Evolutionary conservation across 2,888 invertebrate species (phyloP), one percentile per base, ranked within the genome.

Genomic region (Sclerodermus sp.): DNA sequence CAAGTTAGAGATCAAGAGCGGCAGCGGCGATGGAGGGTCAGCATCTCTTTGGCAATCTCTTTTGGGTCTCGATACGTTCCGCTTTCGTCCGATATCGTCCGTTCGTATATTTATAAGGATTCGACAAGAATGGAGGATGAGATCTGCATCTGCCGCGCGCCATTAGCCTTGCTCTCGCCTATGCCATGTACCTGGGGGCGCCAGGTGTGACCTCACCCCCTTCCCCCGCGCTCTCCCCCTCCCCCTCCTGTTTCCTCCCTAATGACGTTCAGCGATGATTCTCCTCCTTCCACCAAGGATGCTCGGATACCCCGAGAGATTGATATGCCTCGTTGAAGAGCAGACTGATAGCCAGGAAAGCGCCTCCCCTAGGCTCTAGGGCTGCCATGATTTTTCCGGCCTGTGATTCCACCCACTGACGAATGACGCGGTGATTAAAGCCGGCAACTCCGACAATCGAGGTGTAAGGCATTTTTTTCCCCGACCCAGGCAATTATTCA

Each of bases 91-190:
- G n/a, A n/a, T n/a, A n/a, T n/a, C n/a, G n/a, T n/a, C 56, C 56
- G 58, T 57, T 64, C 57, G 67, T 70, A 70, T 70, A 71, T 73
- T 73, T 71, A 72, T 70, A 67, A 72, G 73, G 73, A 74, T 73
- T 74, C 55, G 70, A 68, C 57, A 66, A 60, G 66, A 64, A 58
- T 58, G 65, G 59, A 57, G 65, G 59, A 57, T 58, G 64, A 63
- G 67, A 70, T 68, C 61, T 67, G 65, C 73, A 73, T 72, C 73
- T 73, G 72, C 67, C 59, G 56, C 57, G 23, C 23, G 62, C 66
- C 64, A 67, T 69, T 69, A 69, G 66, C 56, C 64, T 58, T 64
- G 49, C 57, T 55, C 64, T 58, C 61, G 49, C 57, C 58, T 57
- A 55, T 53, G 54, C 52, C 48, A 55, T 55, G 60, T 71, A 64